phyloP scores from a whole-genome alignment of 2,888 invertebrate genomes.

The Apotomis turbidana region DNA sequence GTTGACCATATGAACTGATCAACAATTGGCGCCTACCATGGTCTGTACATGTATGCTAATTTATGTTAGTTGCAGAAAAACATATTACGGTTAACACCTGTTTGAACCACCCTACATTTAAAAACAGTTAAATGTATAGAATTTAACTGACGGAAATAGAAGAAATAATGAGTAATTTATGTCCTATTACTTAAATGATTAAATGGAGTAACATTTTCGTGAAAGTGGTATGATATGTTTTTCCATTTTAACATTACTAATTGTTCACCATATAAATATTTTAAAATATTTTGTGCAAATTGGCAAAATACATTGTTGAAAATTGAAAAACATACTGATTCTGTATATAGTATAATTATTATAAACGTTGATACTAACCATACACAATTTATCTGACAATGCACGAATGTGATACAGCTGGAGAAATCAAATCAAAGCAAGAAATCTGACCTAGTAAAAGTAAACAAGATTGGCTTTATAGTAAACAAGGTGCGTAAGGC shows the following conservation, averaged over 20 bases:
- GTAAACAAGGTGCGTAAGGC: conserved; percentile 62
- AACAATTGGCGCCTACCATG: too few relatives aligned
- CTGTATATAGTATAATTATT: conserved; percentile 45
- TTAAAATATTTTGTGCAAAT: background rate
- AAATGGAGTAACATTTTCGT: conserved; percentile 49
- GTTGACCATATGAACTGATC: too few relatives aligned
- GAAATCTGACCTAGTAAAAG: conserved; percentile 65
- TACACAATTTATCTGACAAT: conserved; percentile 72
- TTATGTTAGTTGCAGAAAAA: too few relatives aligned
- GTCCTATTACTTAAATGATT: background rate
- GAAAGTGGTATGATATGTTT: conserved; percentile 60
- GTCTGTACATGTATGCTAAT: too few relatives aligned
- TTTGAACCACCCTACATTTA: too few relatives aligned
- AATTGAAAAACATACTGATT: conserved; percentile 67
- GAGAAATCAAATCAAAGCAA: conserved; percentile 61
- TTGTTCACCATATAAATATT: background rate
- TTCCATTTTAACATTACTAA: conserved; percentile 57
- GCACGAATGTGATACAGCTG: conserved; percentile 63
- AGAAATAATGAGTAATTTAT: background rate
- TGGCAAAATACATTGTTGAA: conserved; percentile 40
- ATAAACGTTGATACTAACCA: conserved; percentile 67
- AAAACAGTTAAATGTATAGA: too few relatives aligned
- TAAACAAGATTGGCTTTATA: conserved; percentile 75
- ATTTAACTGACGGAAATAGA: too few relatives aligned
- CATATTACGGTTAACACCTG: too few relatives aligned